A percentile compares a stretch with the other conserved stretches of the same genome.
These are phyloP conservation scores for Gryllus bimaculatus DNA, from an alignment of 1,140 invertebrate species.

Conservation along the genomic window DNA sequence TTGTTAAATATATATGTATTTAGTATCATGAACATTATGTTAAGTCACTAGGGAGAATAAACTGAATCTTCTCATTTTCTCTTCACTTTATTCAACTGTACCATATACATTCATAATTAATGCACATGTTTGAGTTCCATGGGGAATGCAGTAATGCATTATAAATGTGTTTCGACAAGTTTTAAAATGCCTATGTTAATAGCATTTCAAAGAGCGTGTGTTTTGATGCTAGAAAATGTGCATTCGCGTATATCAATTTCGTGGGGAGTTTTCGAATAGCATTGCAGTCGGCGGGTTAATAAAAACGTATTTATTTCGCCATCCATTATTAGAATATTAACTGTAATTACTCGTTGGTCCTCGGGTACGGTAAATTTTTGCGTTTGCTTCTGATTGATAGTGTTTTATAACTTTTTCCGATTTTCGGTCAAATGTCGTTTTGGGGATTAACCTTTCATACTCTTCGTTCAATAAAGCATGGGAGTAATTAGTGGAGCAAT, in stretches of 20 bases:
- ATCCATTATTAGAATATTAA: not conserved
- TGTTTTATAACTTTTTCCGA: slow-evolving; percentile 1
- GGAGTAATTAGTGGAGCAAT: not conserved
- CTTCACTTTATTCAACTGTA: too few species aligned
- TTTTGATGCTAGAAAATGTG: too few species aligned
- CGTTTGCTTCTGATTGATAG: not conserved
- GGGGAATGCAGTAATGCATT: too few species aligned
- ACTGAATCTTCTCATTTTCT: too few species aligned
- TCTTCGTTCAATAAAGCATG: not conserved
- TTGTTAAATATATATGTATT: not conserved
- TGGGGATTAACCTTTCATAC: not conserved
- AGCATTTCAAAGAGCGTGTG: too few species aligned
- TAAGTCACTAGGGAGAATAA: not conserved
- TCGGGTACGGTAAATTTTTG: not conserved
- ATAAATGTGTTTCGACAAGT: too few species aligned
- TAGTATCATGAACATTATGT: not conserved
- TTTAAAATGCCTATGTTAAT: too few species aligned
- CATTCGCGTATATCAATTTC: too few species aligned
- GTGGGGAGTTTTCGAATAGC: too few species aligned
- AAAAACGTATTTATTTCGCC: not conserved
- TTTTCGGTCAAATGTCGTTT: not conserved
- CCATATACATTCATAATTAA: too few species aligned
- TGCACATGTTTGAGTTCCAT: too few species aligned
- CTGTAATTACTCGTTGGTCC: not conserved
- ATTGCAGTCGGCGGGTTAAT: too few species aligned